These are phyloP conservation scores for Rhizoglyphus robini DNA, from an alignment of 1,140 invertebrate species.

Conservation along the genomic window DNA sequence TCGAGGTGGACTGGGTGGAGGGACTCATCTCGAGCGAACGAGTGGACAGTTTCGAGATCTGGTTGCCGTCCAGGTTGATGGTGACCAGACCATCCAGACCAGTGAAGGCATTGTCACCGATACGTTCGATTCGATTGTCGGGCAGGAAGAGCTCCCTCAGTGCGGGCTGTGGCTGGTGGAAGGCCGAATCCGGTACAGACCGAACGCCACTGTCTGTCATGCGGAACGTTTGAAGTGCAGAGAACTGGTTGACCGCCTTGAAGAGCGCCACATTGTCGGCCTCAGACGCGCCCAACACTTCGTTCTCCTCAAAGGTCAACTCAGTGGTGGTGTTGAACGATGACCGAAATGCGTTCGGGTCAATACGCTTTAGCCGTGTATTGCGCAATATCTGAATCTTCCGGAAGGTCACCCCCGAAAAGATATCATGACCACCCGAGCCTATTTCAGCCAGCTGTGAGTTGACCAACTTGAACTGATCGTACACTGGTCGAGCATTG, in stretches of 20 bases:
- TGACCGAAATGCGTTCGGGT: neutral
- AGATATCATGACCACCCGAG: neutral
- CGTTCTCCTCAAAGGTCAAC: slow-evolving; percentile 6
- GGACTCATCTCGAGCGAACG: neutral
- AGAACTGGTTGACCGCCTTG: neutral
- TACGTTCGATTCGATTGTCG: slow-evolving; percentile 11
- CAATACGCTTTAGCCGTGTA: neutral
- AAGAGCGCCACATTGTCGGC: neutral
- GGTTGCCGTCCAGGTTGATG: slow-evolving; percentile 14
- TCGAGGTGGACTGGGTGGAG: neutral
- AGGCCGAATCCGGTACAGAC: slow-evolving; percentile 2
- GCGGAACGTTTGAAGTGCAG: neutral
- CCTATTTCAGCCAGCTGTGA: slow-evolving; percentile 1
- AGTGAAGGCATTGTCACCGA: slow-evolving; percentile 1
- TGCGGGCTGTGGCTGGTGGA: neutral
- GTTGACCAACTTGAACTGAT: slow-evolving; percentile 14
- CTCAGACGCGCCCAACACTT: neutral
- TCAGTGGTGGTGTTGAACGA: slow-evolving; percentile 2
- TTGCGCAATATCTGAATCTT: neutral
- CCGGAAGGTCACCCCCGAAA: neutral
- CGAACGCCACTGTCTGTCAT: slow-evolving; percentile 9
- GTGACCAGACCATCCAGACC: neutral
- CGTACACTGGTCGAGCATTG: neutral
- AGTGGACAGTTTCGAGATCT: neutral
- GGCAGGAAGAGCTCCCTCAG: neutral